Evolutionary conservation across 2,797 vertebrate genomes (phyloP).

Genomic region (Poeciliopsis presidionis): DNA sequence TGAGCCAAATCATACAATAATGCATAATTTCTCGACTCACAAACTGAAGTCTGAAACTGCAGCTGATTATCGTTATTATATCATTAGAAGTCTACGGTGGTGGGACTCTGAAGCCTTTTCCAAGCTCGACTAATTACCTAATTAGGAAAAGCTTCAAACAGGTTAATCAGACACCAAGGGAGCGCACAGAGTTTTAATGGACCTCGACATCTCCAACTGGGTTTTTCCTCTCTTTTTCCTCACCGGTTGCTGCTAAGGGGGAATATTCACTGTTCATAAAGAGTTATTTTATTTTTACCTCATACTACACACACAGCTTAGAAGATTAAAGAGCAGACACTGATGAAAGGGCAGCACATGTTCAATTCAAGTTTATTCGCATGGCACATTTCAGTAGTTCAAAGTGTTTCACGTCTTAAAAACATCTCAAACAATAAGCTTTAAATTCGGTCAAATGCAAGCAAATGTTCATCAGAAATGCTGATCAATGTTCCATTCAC

Average conservation of each 20-base stretch:
- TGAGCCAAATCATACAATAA: constrained; percentile 48
- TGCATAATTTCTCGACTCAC: constrained; percentile 27
- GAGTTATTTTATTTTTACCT: background rate
- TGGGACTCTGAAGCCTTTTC: constrained; percentile 34
- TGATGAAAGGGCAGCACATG: too few relatives aligned
- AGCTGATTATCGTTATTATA: constrained; percentile 41
- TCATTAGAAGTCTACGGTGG: constrained; percentile 43
- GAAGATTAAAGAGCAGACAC: background rate
- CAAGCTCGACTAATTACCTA: constrained; percentile 58
- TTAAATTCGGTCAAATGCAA: too few relatives aligned
- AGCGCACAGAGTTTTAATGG: constrained; percentile 52
- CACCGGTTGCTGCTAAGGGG: background rate
- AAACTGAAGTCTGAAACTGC: constrained; percentile 7
- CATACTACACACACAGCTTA: background rate
- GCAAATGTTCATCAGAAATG: too few relatives aligned
- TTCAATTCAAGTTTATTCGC: too few relatives aligned
- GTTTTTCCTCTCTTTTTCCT: constrained; percentile 25
- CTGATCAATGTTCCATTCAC: too few relatives aligned
- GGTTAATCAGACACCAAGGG: constrained; percentile 59
- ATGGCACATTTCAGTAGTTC: too few relatives aligned
- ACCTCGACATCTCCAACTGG: constrained; percentile 33
- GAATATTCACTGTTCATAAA: background rate
- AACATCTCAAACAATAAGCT: too few relatives aligned
- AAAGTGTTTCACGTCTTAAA: too few relatives aligned
- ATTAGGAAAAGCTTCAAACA: constrained; percentile 56